Evolutionary conservation across 2,888 invertebrate genomes (phyloP), one percentile per base, ranked within the genome.

Genomic region (Yponomeuta sedellus): DNA sequence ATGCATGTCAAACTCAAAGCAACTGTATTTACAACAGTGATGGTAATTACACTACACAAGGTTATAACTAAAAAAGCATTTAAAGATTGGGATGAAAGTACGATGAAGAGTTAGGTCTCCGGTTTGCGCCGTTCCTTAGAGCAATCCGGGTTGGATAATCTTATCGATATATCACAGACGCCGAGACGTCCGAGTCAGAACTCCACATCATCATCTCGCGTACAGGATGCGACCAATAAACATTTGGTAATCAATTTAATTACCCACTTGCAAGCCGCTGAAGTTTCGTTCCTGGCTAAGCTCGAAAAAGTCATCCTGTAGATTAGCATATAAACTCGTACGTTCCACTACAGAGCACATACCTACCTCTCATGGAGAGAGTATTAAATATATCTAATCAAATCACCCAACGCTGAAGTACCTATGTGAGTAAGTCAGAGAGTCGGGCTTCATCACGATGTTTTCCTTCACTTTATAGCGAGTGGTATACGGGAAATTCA

Each of bases 81-180:
- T 12, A 16, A 52, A 16, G 44, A 16, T 16, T 52, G 12, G 5
- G 1, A 34, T 34, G 10, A 34, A 34, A 4, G 1, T 25, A 25
- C 2, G 10, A 34, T 34, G 10, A 6, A 34, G 34, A 12, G 22
- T 1, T 59, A 5, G 11, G 11, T 25, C 22, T 25, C 25, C 12
- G 20, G 59, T 59, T 3, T 59, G 59, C 59, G 59, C 12, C 59
- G 22, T 22, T 4, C 59, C 25, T 71, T 69, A 22, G 67, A 65
- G 71, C 11, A 71, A 69, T 73, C 73, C 74, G 74, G 74, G 75
- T 71, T 74, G 75, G 78, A 77, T 86, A 88, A 86, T 85, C 85
- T 80, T 80, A 77, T 81, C 82, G 75, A 85, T 88, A 83, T 82
- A 88, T 88, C 86, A 86, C 77, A 76, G 77, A 77, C 78, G 76